Evolutionary conservation across 2,888 invertebrate species (phyloP).

Genomic region (Tenthredo distinguenda): DNA sequence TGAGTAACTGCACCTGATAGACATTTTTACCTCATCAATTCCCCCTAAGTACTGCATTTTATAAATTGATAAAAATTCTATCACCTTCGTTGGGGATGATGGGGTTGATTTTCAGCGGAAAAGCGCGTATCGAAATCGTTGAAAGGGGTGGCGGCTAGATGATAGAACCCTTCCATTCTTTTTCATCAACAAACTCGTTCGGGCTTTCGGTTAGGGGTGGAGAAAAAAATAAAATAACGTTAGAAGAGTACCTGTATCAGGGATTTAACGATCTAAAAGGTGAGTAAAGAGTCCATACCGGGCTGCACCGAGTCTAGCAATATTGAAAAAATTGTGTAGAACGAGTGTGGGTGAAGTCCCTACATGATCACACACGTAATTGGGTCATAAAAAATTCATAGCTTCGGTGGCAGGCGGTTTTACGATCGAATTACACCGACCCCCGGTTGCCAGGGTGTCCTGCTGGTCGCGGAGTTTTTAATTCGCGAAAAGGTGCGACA

Average conservation of each 20-base stretch:
- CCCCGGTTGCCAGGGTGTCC: neutral
- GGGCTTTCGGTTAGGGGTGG: neutral
- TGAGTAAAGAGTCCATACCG: neutral
- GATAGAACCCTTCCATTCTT: neutral
- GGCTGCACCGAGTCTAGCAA: neutral
- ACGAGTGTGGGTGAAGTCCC: neutral
- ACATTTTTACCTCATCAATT: neutral
- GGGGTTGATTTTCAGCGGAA: neutral
- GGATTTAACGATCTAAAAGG: neutral
- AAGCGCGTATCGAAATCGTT: neutral
- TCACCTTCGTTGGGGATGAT: neutral
- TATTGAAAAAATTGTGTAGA: neutral
- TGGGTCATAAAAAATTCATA: constrained; percentile 15
- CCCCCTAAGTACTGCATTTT: neutral
- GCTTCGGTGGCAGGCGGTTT: constrained; percentile 7
- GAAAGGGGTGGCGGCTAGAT: neutral
- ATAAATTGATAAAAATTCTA: neutral
- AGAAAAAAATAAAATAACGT: neutral
- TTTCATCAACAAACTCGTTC: neutral
- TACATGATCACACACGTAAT: constrained; percentile 20
- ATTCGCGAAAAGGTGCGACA: neutral
- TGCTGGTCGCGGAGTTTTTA: neutral
- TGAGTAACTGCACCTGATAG: neutral
- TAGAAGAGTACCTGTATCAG: neutral
- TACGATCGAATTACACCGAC: constrained; percentile 7